Evolutionary conservation across 2,113 vertebrate genomes (phyloP).

Genomic region (Turnix velox): DNA sequence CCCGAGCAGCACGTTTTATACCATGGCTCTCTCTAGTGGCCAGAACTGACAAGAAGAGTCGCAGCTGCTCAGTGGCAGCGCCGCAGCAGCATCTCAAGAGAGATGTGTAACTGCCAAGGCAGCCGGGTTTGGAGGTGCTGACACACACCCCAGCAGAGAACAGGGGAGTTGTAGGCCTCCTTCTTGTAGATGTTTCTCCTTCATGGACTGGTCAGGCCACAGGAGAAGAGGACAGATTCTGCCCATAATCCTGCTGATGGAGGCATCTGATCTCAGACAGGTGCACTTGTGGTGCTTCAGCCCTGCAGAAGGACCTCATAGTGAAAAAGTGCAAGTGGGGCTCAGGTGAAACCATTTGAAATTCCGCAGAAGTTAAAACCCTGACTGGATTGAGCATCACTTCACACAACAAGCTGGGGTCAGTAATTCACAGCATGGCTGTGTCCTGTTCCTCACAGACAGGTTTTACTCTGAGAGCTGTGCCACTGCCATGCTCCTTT

Average conservation of each 20-base stretch:
- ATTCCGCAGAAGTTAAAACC: not conserved
- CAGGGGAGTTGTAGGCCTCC: not conserved
- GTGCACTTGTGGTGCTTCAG: fast-evolving
- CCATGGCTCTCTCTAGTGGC: slow-evolving; percentile 34
- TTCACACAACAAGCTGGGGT: not conserved
- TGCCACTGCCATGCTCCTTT: not conserved
- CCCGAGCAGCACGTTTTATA: not conserved
- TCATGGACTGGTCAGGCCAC: fast-evolving
- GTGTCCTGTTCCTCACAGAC: fast-evolving
- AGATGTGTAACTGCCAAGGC: fast-evolving
- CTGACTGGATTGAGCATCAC: not conserved
- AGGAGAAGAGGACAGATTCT: not conserved
- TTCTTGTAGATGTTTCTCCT: not conserved
- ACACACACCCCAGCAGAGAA: not conserved
- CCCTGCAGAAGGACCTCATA: not conserved
- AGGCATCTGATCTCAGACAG: fast-evolving
- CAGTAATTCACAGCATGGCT: fast-evolving
- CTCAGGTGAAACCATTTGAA: not conserved
- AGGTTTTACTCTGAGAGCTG: not conserved
- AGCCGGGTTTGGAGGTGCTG: not conserved
- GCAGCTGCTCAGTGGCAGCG: fast-evolving
- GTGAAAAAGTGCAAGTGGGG: not conserved
- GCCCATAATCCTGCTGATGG: fast-evolving
- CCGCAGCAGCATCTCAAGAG: not conserved
- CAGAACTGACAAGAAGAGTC: not conserved